Percentiles rank a stretch among this genome's conserved stretches.
Evolutionary conservation across 2,888 invertebrate genomes (phyloP).

Genomic region (Volucella bombylans): DNA sequence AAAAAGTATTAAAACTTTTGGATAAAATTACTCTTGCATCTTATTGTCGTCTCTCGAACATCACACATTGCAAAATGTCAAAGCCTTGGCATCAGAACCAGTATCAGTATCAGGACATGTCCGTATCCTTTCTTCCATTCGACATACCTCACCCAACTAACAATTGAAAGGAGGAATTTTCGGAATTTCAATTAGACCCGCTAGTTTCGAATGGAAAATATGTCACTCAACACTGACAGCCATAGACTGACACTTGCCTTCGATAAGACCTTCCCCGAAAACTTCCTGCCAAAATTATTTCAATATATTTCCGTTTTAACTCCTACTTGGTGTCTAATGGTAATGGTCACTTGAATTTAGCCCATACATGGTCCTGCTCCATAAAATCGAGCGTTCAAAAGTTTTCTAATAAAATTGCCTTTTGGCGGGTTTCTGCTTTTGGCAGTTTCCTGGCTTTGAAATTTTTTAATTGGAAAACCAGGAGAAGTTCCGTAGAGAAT

Average conservation of each 20-base stretch:
- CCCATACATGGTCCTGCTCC: conserved; percentile 9
- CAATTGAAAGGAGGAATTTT: conserved; percentile 64
- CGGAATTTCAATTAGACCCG: conserved; percentile 71
- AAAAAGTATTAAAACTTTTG: conserved; percentile 8
- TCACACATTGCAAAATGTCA: not conserved
- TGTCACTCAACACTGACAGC: conserved; percentile 69
- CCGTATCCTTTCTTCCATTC: not conserved
- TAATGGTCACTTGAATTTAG: conserved; percentile 49
- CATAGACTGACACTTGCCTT: conserved; percentile 54
- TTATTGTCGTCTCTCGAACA: conserved; percentile 2
- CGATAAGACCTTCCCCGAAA: conserved; percentile 47
- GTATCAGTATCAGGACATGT: not conserved
- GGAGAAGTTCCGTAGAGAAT: conserved; percentile 28
- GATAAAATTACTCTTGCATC: conserved; percentile 21
- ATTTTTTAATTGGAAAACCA: conserved; percentile 66
- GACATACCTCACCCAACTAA: conserved; percentile 23
- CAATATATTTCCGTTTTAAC: conserved; percentile 52
- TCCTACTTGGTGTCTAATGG: conserved; percentile 6
- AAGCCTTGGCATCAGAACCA: conserved; percentile 9
- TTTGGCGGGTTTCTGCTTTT: conserved; percentile 37
- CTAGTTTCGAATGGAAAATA: conserved; percentile 64
- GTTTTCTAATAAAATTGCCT: conserved; percentile 66
- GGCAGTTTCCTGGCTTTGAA: conserved; percentile 50
- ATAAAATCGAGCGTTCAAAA: conserved; percentile 30
- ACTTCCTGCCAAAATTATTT: conserved; percentile 67